Percentiles rank a stretch among this genome's conserved stretches.
These are phyloP conservation scores for Carpatolechia fugitivella DNA, from an alignment of 2,888 invertebrate genomes.

Conservation along the genomic window DNA sequence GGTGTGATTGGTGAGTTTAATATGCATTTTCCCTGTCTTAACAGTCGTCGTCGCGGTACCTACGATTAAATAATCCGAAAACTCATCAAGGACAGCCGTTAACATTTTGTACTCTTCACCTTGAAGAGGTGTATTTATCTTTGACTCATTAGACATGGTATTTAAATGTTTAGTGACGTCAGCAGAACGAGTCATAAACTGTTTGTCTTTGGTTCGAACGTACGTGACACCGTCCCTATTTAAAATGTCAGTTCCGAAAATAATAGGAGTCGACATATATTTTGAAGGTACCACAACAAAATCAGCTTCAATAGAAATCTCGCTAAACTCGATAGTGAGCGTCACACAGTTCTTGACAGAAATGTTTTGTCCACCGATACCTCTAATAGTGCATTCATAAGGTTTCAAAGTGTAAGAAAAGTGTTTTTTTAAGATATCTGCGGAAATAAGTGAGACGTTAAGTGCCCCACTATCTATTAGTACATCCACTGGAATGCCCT, in stretches of 20 bases:
- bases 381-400: no score
- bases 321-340: neutral
- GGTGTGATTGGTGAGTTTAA: conserved; percentile 21
- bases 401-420: no score
- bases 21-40: conserved; percentile 28
- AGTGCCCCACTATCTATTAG: conserved; percentile 2
- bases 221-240: conserved; percentile 5
- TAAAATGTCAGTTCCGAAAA: neutral
- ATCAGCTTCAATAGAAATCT: neutral
- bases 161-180: neutral
- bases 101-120: neutral
- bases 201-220: neutral
- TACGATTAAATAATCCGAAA: conserved; percentile 21
- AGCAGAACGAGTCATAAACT: neutral
- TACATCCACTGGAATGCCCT: neutral
- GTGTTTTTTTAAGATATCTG: conserved; percentile 1
- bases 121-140: conserved; percentile 2
- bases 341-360: no score
- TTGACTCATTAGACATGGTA: neutral
- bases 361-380: no score
- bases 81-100: neutral
- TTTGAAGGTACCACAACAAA: neutral
- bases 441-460: conserved; percentile 3
- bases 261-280: neutral
- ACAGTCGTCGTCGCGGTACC: conserved; percentile 31